Evolutionary conservation across 1,140 invertebrate species (phyloP), one percentile per base, ranked within the genome.

Genomic region (Lucilia sericata): DNA sequence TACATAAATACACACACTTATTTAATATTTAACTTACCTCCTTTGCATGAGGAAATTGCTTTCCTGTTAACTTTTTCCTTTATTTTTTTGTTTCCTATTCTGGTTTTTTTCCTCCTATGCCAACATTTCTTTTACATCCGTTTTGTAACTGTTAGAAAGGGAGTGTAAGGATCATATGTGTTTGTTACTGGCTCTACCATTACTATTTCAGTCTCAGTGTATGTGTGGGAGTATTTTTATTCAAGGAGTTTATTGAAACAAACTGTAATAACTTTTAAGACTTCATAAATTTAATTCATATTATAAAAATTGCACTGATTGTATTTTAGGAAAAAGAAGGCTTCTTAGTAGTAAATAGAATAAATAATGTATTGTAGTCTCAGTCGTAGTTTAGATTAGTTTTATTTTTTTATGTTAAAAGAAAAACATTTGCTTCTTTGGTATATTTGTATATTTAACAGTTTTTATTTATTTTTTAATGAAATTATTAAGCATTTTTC

Each of bases 11-110:
- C 25, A 30, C 25, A 47, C 17, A 36, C 34, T 36, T 78, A 78
- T 49, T 80, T 49, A 49, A 49, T 49, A 80, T 80, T 80, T 47
- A 80, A 80, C 42, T 80, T 47, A 80, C 42, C 76, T 51, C n/a
- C 47, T 80, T 80, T 80, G 76, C 76, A 80, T 80, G 42, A 80
- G 76, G 76, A 80, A 80, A 80, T 80, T 80, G 76, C 42, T 80
- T 80, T 80, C 76, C 76, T 80, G 76, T 80, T 80, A 49, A 51
- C 42, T 80, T 80, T 80, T 70, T 78, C n/a, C 36, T 17, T 34
- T 42, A 5, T 49, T 78, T 36, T 47, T 47, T n/a, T 78, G 10
- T 42, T 47, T 47, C 42, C 36, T 47, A 19, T 19, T 80, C 21
- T 19, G 51, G 21, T n/a, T 49, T 25, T 17, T 78, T 75, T 12